Evolutionary conservation across 2,797 vertebrate genomes (phyloP).

Genomic region (Prionace glauca): DNA sequence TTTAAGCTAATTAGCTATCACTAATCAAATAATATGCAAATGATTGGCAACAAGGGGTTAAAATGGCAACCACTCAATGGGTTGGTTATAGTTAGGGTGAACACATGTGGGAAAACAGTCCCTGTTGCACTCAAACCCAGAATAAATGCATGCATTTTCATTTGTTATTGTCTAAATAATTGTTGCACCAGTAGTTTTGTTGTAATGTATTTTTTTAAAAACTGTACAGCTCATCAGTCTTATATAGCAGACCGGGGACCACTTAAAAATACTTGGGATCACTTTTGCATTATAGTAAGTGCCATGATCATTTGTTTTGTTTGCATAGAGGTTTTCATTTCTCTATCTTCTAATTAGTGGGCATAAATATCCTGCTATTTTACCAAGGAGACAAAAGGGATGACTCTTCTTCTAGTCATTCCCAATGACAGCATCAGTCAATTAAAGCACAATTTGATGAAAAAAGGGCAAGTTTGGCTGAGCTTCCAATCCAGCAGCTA

Average conservation of each 20-base stretch:
- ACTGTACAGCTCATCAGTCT: conserved; percentile 34
- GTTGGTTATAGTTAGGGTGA: not conserved
- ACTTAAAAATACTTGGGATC: conserved; percentile 37
- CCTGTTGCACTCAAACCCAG: not conserved
- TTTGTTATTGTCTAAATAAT: conserved; percentile 36
- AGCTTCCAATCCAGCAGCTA: conserved; percentile 36
- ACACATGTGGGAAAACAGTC: conserved; percentile 10
- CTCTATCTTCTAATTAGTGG: conserved; percentile 40
- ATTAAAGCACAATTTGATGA: conserved; percentile 41
- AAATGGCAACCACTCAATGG: conserved; percentile 1
- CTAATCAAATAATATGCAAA: not conserved
- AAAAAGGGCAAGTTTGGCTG: conserved; percentile 39
- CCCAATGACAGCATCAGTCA: conserved; percentile 37
- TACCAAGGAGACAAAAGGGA: conserved; percentile 40
- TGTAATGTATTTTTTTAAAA: conserved; percentile 25
- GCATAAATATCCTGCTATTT: conserved; percentile 39
- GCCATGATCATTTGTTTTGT: conserved; percentile 39
- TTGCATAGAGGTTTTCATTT: conserved; percentile 39
- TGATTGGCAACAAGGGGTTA: not conserved
- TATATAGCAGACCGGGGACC: conserved; percentile 27
- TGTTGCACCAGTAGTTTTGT: conserved; percentile 31
- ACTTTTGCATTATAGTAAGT: conserved; percentile 33
- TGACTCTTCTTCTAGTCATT: conserved; percentile 33
- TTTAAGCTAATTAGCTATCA: not conserved
- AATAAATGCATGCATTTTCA: conserved; percentile 31